phyloP scores from a whole-genome alignment of 2,797 vertebrate genomes.

The Neosalanx taihuensis region DNA sequence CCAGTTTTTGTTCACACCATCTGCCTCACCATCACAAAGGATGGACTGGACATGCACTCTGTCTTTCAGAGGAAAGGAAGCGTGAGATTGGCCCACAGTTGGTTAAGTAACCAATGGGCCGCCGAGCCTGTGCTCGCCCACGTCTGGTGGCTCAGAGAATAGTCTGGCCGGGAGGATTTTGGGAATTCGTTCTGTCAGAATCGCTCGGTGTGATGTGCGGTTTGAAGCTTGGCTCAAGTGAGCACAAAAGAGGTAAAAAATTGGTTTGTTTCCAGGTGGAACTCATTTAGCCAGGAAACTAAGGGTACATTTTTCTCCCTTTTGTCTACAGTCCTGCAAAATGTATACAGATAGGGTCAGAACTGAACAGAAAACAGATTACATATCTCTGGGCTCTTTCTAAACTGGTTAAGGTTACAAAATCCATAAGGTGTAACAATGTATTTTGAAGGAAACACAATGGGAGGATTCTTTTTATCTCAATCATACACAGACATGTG shows the following conservation, averaged over 20 bases:
- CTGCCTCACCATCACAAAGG: neutral
- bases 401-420: neutral
- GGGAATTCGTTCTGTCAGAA: conserved; percentile 40
- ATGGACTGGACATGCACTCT: conserved; percentile 14
- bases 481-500: neutral
- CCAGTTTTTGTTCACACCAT: neutral
- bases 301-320: conserved; percentile 25
- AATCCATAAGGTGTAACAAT: neutral
- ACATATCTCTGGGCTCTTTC: conserved; percentile 23
- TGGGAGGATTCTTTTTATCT: neutral
- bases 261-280: conserved; percentile 15
- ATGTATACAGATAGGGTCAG: conserved; percentile 41
- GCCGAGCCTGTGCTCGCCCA: conserved; percentile 38
- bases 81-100: conserved; percentile 41
- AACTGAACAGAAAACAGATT: conserved; percentile 14
- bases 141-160: conserved; percentile 17
- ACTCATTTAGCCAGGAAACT: conserved; percentile 44
- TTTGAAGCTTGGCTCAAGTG: conserved; percentile 46
- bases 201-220: conserved; percentile 43
- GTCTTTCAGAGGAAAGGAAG: conserved; percentile 18
- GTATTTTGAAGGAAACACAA: no score
- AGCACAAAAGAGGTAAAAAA: conserved; percentile 21
- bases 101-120: conserved; percentile 55
- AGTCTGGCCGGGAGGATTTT: conserved; percentile 30
- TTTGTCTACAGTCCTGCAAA: conserved; percentile 5